phyloP scores from a whole-genome alignment of 2,888 invertebrate species.

The Protodeltote pygarga region DNA sequence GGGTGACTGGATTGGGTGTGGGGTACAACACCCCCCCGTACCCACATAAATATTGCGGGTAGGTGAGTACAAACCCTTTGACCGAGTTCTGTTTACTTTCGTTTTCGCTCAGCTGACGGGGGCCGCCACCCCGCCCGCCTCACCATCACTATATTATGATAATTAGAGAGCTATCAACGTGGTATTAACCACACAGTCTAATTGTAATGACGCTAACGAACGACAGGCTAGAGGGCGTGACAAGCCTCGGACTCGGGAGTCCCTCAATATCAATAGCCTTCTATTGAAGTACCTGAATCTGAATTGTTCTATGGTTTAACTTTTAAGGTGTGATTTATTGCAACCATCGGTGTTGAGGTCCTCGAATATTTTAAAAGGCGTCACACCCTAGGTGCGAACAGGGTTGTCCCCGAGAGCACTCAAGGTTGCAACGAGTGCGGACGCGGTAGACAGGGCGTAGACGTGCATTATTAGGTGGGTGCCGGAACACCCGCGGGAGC shows the following conservation, averaged over 20 bases:
- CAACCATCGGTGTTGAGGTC: slow-evolving; percentile 28
- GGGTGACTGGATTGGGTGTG: slow-evolving; percentile 82
- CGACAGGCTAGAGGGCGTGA: slow-evolving; percentile 32
- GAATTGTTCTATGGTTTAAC: slow-evolving; percentile 14
- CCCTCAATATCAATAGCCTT: slow-evolving; percentile 23
- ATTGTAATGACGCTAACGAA: slow-evolving; percentile 53
- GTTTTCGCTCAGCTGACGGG: slow-evolving; percentile 87
- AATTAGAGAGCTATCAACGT: slow-evolving; percentile 82
- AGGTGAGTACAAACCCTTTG: slow-evolving; percentile 87
- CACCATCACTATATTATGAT: slow-evolving; percentile 84
- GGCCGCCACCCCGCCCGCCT: slow-evolving; percentile 76
- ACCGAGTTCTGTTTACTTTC: slow-evolving; percentile 88
- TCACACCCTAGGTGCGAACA: slow-evolving; percentile 54
- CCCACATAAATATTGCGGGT: slow-evolving; percentile 87
- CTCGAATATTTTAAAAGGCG: slow-evolving; percentile 48
- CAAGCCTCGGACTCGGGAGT: slow-evolving; percentile 17
- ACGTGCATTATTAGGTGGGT: slow-evolving; percentile 88
- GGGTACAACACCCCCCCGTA: slow-evolving; percentile 77
- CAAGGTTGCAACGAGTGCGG: slow-evolving; percentile 85
- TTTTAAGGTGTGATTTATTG: slow-evolving; percentile 19
- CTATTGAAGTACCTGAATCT: slow-evolving; percentile 15
- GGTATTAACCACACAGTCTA: slow-evolving; percentile 66
- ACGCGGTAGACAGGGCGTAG: slow-evolving; percentile 85
- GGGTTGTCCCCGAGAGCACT: slow-evolving; percentile 74
- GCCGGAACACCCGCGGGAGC: slow-evolving; percentile 82